phyloP scores from a whole-genome alignment of 64 coral and sea anemone species.

The Stichodactyla helianthus region DNA sequence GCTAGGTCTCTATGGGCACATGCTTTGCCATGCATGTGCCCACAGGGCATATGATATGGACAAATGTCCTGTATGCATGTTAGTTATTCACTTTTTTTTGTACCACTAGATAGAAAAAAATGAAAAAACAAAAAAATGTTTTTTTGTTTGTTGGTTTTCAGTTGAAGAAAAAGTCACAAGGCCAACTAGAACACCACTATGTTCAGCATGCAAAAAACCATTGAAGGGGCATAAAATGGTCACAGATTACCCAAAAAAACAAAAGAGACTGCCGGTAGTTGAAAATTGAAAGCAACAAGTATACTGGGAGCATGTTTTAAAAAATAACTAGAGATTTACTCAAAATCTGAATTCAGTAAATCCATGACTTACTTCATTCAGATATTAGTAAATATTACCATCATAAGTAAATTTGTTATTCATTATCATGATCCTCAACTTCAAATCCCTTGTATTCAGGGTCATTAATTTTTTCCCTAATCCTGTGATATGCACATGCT shows the following conservation, averaged over 20 bases:
- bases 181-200: neutral
- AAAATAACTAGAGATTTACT: too few relatives aligned
- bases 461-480: slow-evolving; percentile 1
- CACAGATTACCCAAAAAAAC: neutral
- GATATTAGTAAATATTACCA: neutral
- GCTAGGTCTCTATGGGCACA: too few relatives aligned
- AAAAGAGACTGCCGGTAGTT: neutral
- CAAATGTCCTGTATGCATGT: too few relatives aligned
- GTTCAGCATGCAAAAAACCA: slow-evolving; percentile 11
- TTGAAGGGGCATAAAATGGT: slow-evolving; percentile 20
- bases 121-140: too few relatives aligned
- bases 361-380: too few relatives aligned
- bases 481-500: slow-evolving; percentile 56
- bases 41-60: too few relatives aligned
- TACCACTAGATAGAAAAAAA: too few relatives aligned
- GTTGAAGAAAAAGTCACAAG: neutral
- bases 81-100: too few relatives aligned
- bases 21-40: too few relatives aligned
- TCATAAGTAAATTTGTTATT: neutral
- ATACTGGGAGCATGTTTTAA: too few relatives aligned
- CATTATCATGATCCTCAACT: neutral
- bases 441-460: neutral
- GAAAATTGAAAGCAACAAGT: neutral
- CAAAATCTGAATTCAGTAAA: too few relatives aligned
- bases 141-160: neutral